Percentiles rank a stretch among this genome's conserved stretches.
Conservation (phyloP, 2,113 vertebrate species). For the Mobula hypostoma region DNA sequence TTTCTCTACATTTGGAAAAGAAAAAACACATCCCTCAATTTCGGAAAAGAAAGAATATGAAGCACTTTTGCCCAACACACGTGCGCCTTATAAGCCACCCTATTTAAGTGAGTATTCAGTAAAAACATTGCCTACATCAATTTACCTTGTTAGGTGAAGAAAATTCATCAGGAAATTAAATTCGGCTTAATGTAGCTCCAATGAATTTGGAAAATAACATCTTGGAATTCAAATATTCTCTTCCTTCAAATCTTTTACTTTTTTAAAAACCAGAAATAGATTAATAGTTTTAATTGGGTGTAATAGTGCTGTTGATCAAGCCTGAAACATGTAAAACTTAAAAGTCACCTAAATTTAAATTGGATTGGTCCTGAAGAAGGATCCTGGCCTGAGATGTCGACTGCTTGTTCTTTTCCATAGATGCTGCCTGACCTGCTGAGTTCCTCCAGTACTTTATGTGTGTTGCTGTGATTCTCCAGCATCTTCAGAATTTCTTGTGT, state of each 20-base stretch:
- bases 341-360: not conserved
- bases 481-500: too few relatives aligned
- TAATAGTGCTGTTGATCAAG: not conserved
- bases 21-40: conserved; percentile 84
- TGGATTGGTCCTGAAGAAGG: too few relatives aligned
- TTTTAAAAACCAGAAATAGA: not conserved
- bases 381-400: too few relatives aligned
- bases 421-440: too few relatives aligned
- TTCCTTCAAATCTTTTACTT: not conserved
- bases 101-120: conserved; percentile 88
- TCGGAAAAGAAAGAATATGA: conserved; percentile 90
- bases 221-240: not conserved
- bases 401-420: too few relatives aligned
- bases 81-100: conserved; percentile 85
- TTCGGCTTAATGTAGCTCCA: not conserved
- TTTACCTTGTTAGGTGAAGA: not conserved
- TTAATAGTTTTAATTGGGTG: not conserved
- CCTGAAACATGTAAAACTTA: not conserved
- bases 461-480: too few relatives aligned
- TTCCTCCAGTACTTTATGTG: too few relatives aligned
- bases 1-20: conserved; percentile 96
- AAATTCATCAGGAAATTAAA: not conserved
- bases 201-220: not conserved
- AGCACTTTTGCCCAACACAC: conserved; percentile 83
- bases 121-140: not conserved